Evolutionary conservation across 2,888 invertebrate species (phyloP), one percentile per base, ranked within the genome.

Genomic region (Pandemis cinnamomeana): DNA sequence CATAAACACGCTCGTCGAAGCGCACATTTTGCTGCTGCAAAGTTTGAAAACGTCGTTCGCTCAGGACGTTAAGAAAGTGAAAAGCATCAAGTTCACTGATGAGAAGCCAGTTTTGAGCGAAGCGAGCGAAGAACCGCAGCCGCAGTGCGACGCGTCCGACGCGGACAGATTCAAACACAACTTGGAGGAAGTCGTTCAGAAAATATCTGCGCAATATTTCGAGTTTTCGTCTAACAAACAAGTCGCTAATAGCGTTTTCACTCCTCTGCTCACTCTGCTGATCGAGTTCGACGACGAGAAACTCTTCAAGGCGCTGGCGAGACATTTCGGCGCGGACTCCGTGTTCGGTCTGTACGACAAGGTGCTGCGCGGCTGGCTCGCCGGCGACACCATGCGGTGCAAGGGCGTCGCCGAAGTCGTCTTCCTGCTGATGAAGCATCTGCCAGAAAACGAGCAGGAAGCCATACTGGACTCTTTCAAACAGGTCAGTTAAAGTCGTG

Each of bases 361-460:
- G 1, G 86, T 86, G 75, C 79, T 95, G 71, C 84, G 86, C 36
- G 80, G 78, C 0, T 96, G 96, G 95, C 86, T 96, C 68, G 79
- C 87, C 0, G 89, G 90, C 0, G 93, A 94, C 67, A 84, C 90
- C 0, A 94, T 95, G 79, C 89, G 95, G 27, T 93, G 95, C 55
- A 94, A 94, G 77, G 84, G 94, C 48, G 88, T 96, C 2, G 89
- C 96, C 2, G 95, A 96, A 80, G 88, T 97, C 11, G 89, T 96
- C 64, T 97, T 97, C 84, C 90, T 95, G 73, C 82, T 96, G 67
- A 83, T 96, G 75, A 90, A 91, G 48, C 95, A 95, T 77, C 84
- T 96, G 78, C 85, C 87, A 36, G 91, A 94, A 51, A 86, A 88
- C 0, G 95, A 96, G 68, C 95, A 95, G 81, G 88, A 94, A 42